These are phyloP conservation scores for Mystacornis crossleyi DNA, from an alignment of 2,113 vertebrate genomes.

Conservation along the genomic window DNA sequence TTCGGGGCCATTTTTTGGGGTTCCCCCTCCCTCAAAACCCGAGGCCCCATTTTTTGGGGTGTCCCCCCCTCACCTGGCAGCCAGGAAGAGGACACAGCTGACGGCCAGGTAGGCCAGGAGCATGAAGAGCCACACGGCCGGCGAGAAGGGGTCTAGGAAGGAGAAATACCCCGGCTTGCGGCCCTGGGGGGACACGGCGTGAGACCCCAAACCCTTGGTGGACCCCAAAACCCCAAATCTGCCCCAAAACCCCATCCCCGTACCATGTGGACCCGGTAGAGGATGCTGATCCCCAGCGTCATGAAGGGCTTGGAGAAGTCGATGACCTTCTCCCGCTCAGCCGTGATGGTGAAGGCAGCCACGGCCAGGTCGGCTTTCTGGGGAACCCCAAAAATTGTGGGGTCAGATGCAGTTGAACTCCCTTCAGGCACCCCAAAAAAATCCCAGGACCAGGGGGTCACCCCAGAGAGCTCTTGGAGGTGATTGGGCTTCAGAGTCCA, in stretches of 20 bases:
- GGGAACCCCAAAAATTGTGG: background rate
- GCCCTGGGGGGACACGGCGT: conserved; percentile 72
- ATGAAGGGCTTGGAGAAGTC: conserved; percentile 81
- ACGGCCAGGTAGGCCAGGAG: conserved; percentile 91
- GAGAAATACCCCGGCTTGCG: conserved; percentile 94
- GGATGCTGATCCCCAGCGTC: background rate
- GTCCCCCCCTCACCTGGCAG: conserved; percentile 80
- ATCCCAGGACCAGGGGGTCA: background rate
- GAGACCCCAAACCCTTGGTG: background rate
- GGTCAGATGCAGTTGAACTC: background rate
- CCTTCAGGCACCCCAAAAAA: background rate
- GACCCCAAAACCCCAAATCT: background rate
- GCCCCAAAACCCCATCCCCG: too few species aligned
- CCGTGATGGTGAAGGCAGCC: conserved; percentile 92
- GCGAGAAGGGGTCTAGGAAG: conserved; percentile 94
- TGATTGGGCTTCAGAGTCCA: background rate
- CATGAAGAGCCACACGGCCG: conserved; percentile 96
- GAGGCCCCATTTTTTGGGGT: background rate
- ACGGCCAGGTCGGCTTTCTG: conserved; percentile 93
- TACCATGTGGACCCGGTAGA: background rate
- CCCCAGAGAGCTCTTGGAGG: background rate
- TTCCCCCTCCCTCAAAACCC: background rate
- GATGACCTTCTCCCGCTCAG: conserved; percentile 91
- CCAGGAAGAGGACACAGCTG: conserved; percentile 92
- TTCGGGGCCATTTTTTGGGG: background rate